Evolutionary conservation across 2,797 vertebrate genomes (phyloP), one percentile per base, ranked within the genome.

Genomic region (Tapirus indicus): DNA sequence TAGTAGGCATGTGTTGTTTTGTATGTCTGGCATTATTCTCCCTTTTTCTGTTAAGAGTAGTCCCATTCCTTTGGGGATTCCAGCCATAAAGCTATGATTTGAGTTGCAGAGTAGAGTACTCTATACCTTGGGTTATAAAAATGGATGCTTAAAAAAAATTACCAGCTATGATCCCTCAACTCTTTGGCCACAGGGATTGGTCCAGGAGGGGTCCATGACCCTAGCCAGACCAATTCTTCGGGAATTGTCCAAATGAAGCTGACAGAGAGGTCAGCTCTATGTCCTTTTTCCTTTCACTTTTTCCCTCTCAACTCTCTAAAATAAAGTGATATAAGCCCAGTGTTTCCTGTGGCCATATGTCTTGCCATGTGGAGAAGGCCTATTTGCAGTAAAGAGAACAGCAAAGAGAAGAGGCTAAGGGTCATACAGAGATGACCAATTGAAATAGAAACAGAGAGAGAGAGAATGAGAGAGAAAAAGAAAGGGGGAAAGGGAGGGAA

Each of bases 31-130:
- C 8, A 97, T 68, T 71, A 52, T 11, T 56, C 21, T 12, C 17
- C 21, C 17, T 83, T 88, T 68, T 66, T 79, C 7, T 77, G 18
- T 75, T 80, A 64, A 92, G 11, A 87, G 11, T 25, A 93, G 69
- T 80, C 29, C 27, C 71, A 54, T 83, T 68, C 47, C 12, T 75
- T 64, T 75, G n/a, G 27, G 27, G 2, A 84, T 69, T 77, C n/a
- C 1, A 84, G 64, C 17, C 25, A 58, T 49, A 60, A 54, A 64
- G 3, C 60, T 77, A 54, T 25, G 29, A 11, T 78, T 74, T 92
- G 38, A 7, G 1, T 1, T 85, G 2, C 9, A 87, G 18, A 68
- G 56, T 11, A 12, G 35, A 79, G 20, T 60, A 54, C 5, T 38
- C 54, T 85, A 62, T 64, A 64, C 4, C 20, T 88, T 82, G 92